Conservation (phyloP, 2,113 vertebrate species). For the Colistium nudipinnis region DNA sequence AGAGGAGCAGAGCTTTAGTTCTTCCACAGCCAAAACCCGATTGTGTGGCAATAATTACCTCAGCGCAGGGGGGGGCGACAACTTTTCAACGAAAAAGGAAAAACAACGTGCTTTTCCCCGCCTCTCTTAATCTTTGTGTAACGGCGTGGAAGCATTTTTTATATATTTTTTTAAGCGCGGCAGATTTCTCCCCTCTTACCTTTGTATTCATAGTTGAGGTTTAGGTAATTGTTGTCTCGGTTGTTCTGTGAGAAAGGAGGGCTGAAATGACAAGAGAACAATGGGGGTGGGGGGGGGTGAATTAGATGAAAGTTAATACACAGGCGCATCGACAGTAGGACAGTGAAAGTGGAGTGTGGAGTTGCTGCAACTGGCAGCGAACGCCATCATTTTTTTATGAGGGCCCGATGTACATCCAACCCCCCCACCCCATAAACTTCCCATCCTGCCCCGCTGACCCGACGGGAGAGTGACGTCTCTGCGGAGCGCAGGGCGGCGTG, state of each 20-base stretch:
- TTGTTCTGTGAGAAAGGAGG: constrained; percentile 83
- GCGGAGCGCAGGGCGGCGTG: constrained; percentile 65
- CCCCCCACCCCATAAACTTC: neutral
- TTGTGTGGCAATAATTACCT: constrained; percentile 17
- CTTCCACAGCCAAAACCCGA: constrained; percentile 18
- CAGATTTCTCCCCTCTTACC: constrained; percentile 69
- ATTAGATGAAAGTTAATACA: neutral
- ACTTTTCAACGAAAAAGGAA: too few species aligned
- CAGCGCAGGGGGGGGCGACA: too few species aligned
- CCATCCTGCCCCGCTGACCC: constrained; percentile 24
- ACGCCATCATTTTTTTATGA: neutral
- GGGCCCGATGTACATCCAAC: neutral
- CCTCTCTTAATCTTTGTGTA: constrained; percentile 6
- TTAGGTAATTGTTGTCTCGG: constrained; percentile 85
- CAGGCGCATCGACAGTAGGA: constrained; percentile 1
- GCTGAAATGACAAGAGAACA: constrained; percentile 70
- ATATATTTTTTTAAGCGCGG: constrained; percentile 1
- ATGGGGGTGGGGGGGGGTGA: neutral
- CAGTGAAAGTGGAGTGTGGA: constrained; percentile 8
- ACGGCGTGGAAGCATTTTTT: constrained; percentile 1
- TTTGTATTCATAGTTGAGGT: constrained; percentile 84
- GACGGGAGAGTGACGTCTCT: constrained; percentile 71
- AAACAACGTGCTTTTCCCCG: neutral
- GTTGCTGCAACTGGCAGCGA: neutral
- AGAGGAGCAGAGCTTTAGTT: neutral